Evolutionary conservation across 2,888 invertebrate genomes (phyloP), one percentile per base, ranked within the genome.

Genomic region (Agrotis exclamationis): DNA sequence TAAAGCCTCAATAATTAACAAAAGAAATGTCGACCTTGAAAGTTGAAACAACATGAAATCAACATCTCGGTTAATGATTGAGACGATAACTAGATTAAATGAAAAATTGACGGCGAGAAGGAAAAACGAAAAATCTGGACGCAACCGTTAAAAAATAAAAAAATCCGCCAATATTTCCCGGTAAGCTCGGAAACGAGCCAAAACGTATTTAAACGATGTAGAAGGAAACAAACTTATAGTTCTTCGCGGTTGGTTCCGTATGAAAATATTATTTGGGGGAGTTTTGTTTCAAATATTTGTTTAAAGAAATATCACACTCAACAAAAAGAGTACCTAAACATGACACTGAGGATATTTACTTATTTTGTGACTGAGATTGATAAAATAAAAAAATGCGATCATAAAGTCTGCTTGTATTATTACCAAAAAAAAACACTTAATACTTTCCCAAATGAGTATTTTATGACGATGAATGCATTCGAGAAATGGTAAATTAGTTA

Each of bases 181-280:
- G 81, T 90, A 83, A 90, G 87, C 91, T 89, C 83, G 89, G 88
- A 86, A 88, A 86, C 88, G 90, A 88, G 89, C 86, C 90, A 88
- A 87, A 92, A 89, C 89, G 88, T 90, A 90, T 90, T 90, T 90
- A 89, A 88, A 66, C 70, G 66, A 66, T 20, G 63, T 44, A 56
- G 87, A 85, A 85, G 83, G 80, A 83, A 86, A 87, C n/a, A 88
- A 60, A 1, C 50, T 45, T 39, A 47, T 47, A 66, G 39, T 47
- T 54, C 9, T 2, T 44, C 39, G 13, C 22, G 22, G 47, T 62
- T 56, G 76, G 79, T 79, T 82, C 82, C 39, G 72, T 79, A 66
- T 58, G 16, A 60, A 70, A 74, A 56, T 80, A 28, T 33, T 58
- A 22, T 50, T 18, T 16, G 3, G 22, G 33, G 9, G 20, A 18